A percentile compares a stretch with the other conserved stretches of the same genome.
Evolutionary conservation across 2,888 invertebrate genomes (phyloP).

Genomic region (Furcula furcula): DNA sequence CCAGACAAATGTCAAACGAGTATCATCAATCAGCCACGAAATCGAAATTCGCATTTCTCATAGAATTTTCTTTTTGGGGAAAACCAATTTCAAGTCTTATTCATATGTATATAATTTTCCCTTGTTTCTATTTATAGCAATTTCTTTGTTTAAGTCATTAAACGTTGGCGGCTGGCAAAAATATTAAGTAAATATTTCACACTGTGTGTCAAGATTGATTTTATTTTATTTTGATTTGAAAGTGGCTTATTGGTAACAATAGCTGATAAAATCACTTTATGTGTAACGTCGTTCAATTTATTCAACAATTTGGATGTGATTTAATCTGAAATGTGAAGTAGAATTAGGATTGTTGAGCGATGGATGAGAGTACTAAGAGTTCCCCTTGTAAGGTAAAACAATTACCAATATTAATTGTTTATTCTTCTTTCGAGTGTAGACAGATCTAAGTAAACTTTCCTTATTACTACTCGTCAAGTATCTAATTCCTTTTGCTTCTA

Average conservation of each 20-base stretch:
- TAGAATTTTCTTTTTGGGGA: conserved; percentile 19
- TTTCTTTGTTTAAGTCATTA: conserved; percentile 27
- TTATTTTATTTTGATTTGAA: conserved; percentile 71
- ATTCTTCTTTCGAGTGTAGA: conserved; percentile 38
- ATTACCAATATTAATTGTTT: conserved; percentile 50
- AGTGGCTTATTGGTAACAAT: conserved; percentile 76
- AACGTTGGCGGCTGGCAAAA: conserved; percentile 42
- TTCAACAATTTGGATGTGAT: conserved; percentile 54
- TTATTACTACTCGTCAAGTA: conserved; percentile 23
- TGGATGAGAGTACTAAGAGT: conserved; percentile 74
- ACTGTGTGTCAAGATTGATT: conserved; percentile 71
- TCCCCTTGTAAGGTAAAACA: conserved; percentile 79
- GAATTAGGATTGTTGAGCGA: conserved; percentile 60
- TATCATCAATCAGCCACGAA: conserved; percentile 34
- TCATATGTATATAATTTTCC: conserved; percentile 10
- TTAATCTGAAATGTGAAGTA: conserved; percentile 72
- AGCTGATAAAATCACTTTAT: conserved; percentile 68
- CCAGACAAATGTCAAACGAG: conserved; percentile 17
- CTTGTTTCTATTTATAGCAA: conserved; percentile 15
- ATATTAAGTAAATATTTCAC: conserved; percentile 68
- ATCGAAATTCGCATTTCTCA: conserved; percentile 21
- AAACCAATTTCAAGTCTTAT: conserved; percentile 27
- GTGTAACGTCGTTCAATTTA: conserved; percentile 60
- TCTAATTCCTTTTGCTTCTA: conserved; percentile 23
- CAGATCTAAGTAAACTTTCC: conserved; percentile 28